These are phyloP conservation scores for Andrena chrysosceles DNA, from an alignment of 2,888 invertebrate species.

Conservation along the genomic window DNA sequence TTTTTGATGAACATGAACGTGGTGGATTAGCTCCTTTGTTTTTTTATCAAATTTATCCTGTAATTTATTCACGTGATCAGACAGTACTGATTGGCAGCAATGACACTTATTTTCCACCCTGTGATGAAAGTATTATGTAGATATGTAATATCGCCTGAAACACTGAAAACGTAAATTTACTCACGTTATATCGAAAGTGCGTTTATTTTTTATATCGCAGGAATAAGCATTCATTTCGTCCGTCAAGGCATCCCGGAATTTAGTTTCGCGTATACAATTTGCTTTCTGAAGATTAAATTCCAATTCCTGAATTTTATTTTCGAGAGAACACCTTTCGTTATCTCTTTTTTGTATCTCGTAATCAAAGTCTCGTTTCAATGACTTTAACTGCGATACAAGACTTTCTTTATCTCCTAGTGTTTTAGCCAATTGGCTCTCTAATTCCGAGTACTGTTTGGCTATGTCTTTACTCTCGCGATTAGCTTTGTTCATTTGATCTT, in stretches of 20 bases:
- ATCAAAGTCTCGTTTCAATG: constrained; percentile 86
- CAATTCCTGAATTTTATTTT: constrained; percentile 83
- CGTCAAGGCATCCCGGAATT: constrained; percentile 75
- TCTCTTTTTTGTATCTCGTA: constrained; percentile 87
- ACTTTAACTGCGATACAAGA: constrained; percentile 87
- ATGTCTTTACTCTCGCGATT: constrained; percentile 77
- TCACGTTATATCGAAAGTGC: constrained; percentile 67
- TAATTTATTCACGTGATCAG: constrained; percentile 64
- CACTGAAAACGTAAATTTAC: constrained; percentile 40
- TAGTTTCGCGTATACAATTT: constrained; percentile 76
- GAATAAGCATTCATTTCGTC: constrained; percentile 78
- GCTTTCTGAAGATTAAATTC: constrained; percentile 83
- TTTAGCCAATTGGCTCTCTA: constrained; percentile 78
- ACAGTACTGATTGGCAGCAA: constrained; percentile 55
- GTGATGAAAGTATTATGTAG: constrained; percentile 9
- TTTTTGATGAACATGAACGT: constrained; percentile 87
- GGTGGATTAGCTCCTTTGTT: constrained; percentile 87
- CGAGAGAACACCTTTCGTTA: constrained; percentile 86
- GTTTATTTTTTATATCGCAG: constrained; percentile 74
- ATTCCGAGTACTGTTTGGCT: constrained; percentile 75
- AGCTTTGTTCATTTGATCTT: constrained; percentile 75
- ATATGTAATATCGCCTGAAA: not conserved
- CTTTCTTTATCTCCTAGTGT: constrained; percentile 85
- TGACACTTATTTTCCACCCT: constrained; percentile 61
- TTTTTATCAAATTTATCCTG: constrained; percentile 81